These are phyloP conservation scores for Rhimphoctona megacephalus DNA, from an alignment of 2,888 invertebrate species.

Conservation along the genomic window DNA sequence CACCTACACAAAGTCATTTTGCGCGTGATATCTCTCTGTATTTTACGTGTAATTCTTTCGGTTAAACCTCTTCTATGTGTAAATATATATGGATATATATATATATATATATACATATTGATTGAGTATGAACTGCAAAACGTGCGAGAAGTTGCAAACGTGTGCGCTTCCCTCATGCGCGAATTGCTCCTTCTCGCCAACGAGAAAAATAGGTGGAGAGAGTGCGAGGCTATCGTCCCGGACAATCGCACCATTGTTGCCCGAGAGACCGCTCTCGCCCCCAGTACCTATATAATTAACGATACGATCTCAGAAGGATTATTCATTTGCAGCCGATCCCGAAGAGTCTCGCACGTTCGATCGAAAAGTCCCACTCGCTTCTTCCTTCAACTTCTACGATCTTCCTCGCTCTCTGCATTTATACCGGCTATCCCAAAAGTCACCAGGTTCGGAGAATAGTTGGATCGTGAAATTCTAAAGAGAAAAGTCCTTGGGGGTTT, in stretches of 20 bases:
- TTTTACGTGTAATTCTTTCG: conserved; percentile 61
- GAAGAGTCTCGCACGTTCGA: conserved; percentile 57
- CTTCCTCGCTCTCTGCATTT: conserved; percentile 1
- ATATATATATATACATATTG: conserved; percentile 21
- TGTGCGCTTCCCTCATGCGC: conserved; percentile 42
- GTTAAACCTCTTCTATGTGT: conserved; percentile 20
- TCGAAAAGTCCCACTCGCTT: conserved; percentile 63
- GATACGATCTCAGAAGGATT: conserved; percentile 81
- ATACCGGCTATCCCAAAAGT: conserved; percentile 8
- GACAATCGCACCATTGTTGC: conserved; percentile 82
- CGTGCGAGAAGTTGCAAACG: conserved; percentile 59
- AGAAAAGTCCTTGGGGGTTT: neutral
- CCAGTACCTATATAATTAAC: conserved; percentile 79
- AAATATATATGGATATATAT: neutral
- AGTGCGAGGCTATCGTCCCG: conserved; percentile 76
- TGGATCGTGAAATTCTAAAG: neutral
- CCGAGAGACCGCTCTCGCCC: conserved; percentile 70
- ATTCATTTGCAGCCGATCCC: conserved; percentile 79
- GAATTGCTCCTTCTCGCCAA: conserved; percentile 55
- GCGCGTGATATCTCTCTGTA: conserved; percentile 61
- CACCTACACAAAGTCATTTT: conserved; percentile 74
- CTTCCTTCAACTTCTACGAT: conserved; percentile 16
- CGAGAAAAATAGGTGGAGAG: conserved; percentile 65
- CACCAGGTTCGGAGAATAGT: neutral
- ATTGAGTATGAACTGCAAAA: conserved; percentile 33